Percentiles rank a stretch among this genome's conserved stretches.
Conservation (phyloP, 2,888 invertebrate species). For the Pelosia muscerda region DNA sequence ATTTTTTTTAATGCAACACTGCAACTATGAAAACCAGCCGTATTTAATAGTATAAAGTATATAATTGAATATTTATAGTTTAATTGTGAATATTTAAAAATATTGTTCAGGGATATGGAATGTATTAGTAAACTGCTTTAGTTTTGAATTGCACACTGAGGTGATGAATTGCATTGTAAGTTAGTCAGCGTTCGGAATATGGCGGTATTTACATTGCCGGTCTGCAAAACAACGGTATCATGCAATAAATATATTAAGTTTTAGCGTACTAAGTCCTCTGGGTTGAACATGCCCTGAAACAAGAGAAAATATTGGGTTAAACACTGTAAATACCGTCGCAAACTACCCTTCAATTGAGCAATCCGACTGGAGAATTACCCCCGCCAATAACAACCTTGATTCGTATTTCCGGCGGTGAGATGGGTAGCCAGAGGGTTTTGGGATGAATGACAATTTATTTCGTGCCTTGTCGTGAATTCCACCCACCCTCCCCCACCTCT, state of each 20-base stretch:
- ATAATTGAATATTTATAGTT: slow-evolving; percentile 40
- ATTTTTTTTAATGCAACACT: slow-evolving; percentile 29
- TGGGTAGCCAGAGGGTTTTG: no score
- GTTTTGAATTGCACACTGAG: slow-evolving; percentile 71
- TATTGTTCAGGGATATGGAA: slow-evolving; percentile 58
- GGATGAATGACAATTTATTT: no score
- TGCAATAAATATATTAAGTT: slow-evolving; percentile 69
- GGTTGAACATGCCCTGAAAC: slow-evolving; percentile 95
- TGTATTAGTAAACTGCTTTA: slow-evolving; percentile 58
- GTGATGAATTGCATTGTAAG: slow-evolving; percentile 48
- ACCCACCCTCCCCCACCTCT: no score
- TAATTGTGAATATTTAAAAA: slow-evolving; percentile 35
- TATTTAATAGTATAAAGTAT: slow-evolving; percentile 30
- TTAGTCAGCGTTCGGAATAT: slow-evolving; percentile 56
- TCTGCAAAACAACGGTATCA: slow-evolving; percentile 69
- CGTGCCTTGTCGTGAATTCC: no score
- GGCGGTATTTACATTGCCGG: slow-evolving; percentile 78
- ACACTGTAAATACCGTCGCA: background rate
- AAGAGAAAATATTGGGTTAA: slow-evolving; percentile 53
- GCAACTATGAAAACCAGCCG: slow-evolving; percentile 38
- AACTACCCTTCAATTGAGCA: no score
- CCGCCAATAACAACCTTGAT: no score
- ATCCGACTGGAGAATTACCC: no score
- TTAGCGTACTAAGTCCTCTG: slow-evolving; percentile 92
- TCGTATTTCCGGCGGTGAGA: no score